Evolutionary conservation across 2,113 vertebrate species (phyloP), one percentile per base, ranked within the genome.

Genomic region (Tachysurus fulvidraco): DNA sequence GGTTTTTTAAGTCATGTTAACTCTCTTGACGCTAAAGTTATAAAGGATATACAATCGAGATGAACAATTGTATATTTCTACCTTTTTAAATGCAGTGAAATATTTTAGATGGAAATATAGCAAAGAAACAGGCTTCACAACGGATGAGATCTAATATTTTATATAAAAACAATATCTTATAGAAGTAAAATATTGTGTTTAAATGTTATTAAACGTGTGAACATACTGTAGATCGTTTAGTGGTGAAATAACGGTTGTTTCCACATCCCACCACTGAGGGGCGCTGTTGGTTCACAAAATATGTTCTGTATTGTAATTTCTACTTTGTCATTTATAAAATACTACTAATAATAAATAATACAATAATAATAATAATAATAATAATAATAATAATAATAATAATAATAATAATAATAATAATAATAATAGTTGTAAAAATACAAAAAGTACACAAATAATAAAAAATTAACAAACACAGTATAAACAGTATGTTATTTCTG

Each of bases 231-330:
- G 1, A 23, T 85, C 87, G 90, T 36, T 36, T 36, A 1, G 36
- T 16, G 62, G 23, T 25, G n/a, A 60, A 65, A 65, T 28, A 65
- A 28, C 13, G 13, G 28, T 71, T 25, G n/a, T 8, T 86, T 14
- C 74, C 84, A 44, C 8, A 44, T 86, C 67, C 14, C 41, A 44
- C 74, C 84, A 83, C 84, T 44, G 14, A 44, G 84, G 76, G 81
- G 64, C 88, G 41, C 88, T 73, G 74, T 86, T 88, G 84, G 80
- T 17, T n/a, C 50, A 60, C 6, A 25, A 46, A 64, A 2, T 4
- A 2, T 9, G 25, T n/a, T 65, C 65, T 69, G 65, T 36, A 30
- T 28, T 65, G 13, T 28, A 28, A 28, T n/a, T 12, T 28, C 30
- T 67, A 11, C 13, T n/a, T n/a, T n/a, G 1, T 67, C 16, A 67